phyloP scores from a whole-genome alignment of 2,797 vertebrate species.

The Cynodonichthys magdalenae region DNA sequence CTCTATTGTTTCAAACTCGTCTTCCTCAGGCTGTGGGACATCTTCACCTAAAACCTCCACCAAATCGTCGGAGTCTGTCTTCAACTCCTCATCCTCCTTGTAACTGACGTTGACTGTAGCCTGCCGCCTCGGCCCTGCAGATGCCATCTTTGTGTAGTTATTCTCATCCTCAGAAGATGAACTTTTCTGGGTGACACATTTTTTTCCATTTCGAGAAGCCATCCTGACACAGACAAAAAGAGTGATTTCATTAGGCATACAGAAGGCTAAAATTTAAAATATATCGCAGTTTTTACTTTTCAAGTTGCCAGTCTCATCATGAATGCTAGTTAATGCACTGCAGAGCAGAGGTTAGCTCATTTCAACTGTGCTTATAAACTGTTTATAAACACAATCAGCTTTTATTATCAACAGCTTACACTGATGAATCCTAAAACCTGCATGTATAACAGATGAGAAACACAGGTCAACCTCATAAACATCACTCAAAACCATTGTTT shows the following conservation, averaged over 20 bases:
- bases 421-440: no score
- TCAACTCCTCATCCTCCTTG: slow-evolving; percentile 98
- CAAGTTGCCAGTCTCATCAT: no score
- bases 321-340: no score
- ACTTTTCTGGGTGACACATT: slow-evolving; percentile 81
- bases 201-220: slow-evolving; percentile 91
- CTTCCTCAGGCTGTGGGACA: slow-evolving; percentile 94
- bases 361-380: no score
- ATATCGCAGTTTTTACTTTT: no score
- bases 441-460: no score
- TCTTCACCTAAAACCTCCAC: slow-evolving; percentile 96
- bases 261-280: no score
- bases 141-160: slow-evolving; percentile 85
- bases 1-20: slow-evolving; percentile 98
- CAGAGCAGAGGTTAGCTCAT: no score
- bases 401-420: no score
- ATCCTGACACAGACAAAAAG: slow-evolving; percentile 55
- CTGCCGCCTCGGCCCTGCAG: slow-evolving; percentile 89
- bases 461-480: no score
- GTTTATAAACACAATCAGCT: no score
- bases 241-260: neutral
- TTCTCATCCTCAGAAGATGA: slow-evolving; percentile 90
- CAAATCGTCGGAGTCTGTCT: slow-evolving; percentile 97
- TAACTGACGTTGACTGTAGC: slow-evolving; percentile 98
- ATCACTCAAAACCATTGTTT: no score